Conservation (phyloP, 2,888 invertebrate genomes). For the Rhaphigaster nebulosa region DNA sequence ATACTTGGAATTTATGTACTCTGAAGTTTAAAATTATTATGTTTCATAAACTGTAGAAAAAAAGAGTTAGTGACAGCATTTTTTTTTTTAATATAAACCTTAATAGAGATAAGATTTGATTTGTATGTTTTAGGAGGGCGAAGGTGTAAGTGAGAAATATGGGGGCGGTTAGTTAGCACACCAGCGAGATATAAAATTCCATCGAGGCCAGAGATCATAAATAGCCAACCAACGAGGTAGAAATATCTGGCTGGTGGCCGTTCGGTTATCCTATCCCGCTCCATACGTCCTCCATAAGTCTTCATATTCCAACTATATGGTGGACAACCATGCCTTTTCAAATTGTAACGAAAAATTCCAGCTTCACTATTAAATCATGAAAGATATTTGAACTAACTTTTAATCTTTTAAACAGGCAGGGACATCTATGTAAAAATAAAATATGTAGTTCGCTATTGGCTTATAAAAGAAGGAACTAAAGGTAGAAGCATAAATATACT, state of each 20-base stretch:
- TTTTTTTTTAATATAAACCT: background rate
- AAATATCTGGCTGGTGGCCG: background rate
- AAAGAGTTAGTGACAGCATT: too few species aligned
- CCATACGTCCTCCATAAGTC: constrained; percentile 8
- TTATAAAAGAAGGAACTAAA: too few species aligned
- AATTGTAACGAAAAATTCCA: background rate
- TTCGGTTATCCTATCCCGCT: background rate
- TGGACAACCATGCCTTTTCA: background rate
- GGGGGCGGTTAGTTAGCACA: background rate
- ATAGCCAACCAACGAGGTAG: constrained; percentile 24
- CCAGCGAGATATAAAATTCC: constrained; percentile 28
- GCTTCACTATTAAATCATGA: background rate
- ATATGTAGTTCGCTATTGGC: too few species aligned
- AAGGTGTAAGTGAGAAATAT: constrained; percentile 25
- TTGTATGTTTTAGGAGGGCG: background rate
- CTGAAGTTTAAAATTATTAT: too few species aligned
- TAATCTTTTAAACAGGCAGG: too few species aligned
- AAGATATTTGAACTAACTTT: too few species aligned
- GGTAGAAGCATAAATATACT: too few species aligned
- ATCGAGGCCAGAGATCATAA: constrained; percentile 29
- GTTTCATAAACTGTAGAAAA: too few species aligned
- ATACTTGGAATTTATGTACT: too few species aligned
- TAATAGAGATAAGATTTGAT: background rate
- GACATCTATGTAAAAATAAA: too few species aligned
- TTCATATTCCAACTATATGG: background rate